Evolutionary conservation across 2,113 vertebrate species (phyloP).

Genomic region (Columba janthina): DNA sequence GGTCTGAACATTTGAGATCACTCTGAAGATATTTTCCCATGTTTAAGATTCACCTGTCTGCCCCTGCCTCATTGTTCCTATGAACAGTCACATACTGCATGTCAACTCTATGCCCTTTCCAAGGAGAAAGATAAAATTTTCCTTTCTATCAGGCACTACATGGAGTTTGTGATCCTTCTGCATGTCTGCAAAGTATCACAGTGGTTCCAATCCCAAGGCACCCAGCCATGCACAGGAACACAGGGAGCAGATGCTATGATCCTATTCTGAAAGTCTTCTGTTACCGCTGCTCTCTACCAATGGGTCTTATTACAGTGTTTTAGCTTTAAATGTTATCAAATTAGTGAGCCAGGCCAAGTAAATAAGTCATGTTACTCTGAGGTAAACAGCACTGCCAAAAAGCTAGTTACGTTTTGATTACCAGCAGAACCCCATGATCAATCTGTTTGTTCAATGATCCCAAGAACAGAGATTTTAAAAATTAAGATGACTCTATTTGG

Average conservation of each 20-base stretch:
- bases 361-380: slow-evolving; percentile 59
- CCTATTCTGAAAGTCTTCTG: not conserved
- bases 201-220: not conserved
- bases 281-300: slow-evolving; percentile 4
- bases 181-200: not conserved
- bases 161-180: not conserved
- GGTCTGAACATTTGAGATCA: not conserved
- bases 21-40: not conserved
- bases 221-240: not conserved
- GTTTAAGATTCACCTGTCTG: not conserved
- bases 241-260: not conserved
- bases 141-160: not conserved
- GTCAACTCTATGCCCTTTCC: not conserved
- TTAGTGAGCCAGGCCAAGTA: slow-evolving; percentile 57
- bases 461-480: slow-evolving; percentile 61
- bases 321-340: slow-evolving; percentile 54
- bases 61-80: not conserved
- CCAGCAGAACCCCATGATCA: slow-evolving; percentile 58
- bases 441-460: slow-evolving; percentile 65
- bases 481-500: slow-evolving; percentile 56
- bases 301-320: slow-evolving; percentile 18
- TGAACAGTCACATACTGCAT: not conserved
- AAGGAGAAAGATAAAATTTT: not conserved
- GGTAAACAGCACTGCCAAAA: slow-evolving; percentile 64
- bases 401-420: slow-evolving; percentile 69